These are phyloP conservation scores for Metacarcinus magister DNA, from an alignment of 2,888 invertebrate genomes.

Conservation along the genomic window DNA sequence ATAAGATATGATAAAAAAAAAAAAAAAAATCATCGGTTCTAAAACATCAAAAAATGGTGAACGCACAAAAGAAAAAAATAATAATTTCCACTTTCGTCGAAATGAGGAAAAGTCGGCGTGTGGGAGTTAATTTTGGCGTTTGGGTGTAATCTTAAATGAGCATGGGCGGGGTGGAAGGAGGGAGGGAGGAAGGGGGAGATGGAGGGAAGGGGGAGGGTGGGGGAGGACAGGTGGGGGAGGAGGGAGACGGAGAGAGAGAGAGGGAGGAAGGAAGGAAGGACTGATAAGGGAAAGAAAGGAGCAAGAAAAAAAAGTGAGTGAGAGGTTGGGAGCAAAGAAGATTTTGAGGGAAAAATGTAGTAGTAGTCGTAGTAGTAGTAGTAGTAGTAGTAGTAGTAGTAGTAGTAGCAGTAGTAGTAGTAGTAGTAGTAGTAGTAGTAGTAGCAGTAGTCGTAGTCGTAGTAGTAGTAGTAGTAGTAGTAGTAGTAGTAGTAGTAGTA, in stretches of 20 bases:
- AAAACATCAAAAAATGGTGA: not conserved
- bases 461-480: conserved; percentile 9
- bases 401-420: not conserved
- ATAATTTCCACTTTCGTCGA: not conserved
- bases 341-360: too few relatives aligned
- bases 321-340: not conserved
- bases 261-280: not conserved
- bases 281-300: not conserved
- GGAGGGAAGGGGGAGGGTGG: not conserved
- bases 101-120: conserved; percentile 28
- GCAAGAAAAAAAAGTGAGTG: not conserved
- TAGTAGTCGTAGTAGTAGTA: too few relatives aligned
- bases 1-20: not conserved
- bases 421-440: not conserved
- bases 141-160: conserved; percentile 30
- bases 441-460: not conserved
- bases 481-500: not conserved
- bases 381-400: conserved; percentile 22
- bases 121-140: conserved; percentile 31
- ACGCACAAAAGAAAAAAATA: not conserved
- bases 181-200: not conserved
- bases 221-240: not conserved
- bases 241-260: not conserved
- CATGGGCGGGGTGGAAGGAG: not conserved
- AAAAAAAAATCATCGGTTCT: not conserved